Conservation (phyloP, 1,140 invertebrate genomes). For the Xylocopa sonorina region DNA sequence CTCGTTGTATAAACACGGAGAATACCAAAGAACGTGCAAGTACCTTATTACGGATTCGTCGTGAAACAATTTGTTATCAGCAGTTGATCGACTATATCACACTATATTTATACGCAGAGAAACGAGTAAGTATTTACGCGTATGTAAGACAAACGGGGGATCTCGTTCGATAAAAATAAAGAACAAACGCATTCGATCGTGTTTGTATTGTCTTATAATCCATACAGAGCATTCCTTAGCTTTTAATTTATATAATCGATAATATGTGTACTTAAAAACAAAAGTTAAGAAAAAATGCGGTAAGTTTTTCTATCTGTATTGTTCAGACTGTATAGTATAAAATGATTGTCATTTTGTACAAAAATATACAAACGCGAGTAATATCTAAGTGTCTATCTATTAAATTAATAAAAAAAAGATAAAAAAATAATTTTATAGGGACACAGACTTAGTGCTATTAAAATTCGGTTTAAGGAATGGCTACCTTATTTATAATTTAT, state of each 20-base stretch:
- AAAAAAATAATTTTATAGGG: slow-evolving; percentile 26
- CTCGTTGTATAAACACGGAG: slow-evolving; percentile 34
- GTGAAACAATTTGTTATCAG: slow-evolving; percentile 41
- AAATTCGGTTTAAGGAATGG: slow-evolving; percentile 1
- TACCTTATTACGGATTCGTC: slow-evolving; percentile 31
- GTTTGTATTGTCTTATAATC: slow-evolving; percentile 33
- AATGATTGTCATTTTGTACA: slow-evolving; percentile 11
- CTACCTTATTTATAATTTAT: neutral
- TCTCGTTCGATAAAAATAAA: slow-evolving; percentile 44
- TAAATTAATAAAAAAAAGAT: slow-evolving; percentile 9
- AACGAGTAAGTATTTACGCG: slow-evolving; percentile 16
- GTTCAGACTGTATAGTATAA: neutral
- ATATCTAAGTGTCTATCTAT: neutral
- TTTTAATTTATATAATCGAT: neutral
- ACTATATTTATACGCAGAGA: slow-evolving; percentile 39
- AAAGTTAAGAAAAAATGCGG: neutral
- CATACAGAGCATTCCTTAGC: neutral
- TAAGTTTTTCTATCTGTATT: neutral
- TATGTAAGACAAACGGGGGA: slow-evolving; percentile 7
- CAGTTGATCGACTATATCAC: slow-evolving; percentile 3
- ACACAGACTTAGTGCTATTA: neutral
- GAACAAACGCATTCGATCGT: slow-evolving; percentile 33
- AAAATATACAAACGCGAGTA: slow-evolving; percentile 18
- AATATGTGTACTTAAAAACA: too few relatives aligned
- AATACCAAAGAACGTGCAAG: slow-evolving; percentile 51